Evolutionary conservation across 2,113 vertebrate species (phyloP).

Genomic region (Calyptomena viridis): DNA sequence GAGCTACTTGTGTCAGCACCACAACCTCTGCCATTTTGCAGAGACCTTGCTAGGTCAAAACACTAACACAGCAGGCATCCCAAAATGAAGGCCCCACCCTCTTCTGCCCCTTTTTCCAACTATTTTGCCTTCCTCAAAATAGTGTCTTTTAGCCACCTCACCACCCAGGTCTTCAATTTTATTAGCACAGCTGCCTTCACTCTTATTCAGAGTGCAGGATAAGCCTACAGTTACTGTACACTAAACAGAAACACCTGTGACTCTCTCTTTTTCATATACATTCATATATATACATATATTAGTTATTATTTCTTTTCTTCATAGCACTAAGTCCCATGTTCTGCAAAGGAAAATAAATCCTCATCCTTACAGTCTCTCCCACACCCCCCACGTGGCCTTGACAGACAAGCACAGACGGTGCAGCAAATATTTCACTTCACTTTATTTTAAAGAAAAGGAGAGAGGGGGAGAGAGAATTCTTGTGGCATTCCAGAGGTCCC

Average conservation of each 20-base stretch:
- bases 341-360: constrained; percentile 66
- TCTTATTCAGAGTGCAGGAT: constrained; percentile 47
- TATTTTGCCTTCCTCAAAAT: constrained; percentile 8
- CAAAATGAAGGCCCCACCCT: not conserved
- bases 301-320: constrained; percentile 54
- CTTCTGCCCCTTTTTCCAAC: not conserved
- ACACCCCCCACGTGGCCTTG: constrained; percentile 29
- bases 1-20: not conserved
- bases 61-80: not conserved
- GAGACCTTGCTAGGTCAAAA: not conserved
- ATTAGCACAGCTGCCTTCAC: constrained; percentile 69
- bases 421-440: constrained; percentile 74
- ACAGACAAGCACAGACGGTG: constrained; percentile 56
- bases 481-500: constrained; percentile 77
- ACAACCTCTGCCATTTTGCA: not conserved
- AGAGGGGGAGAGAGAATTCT: constrained; percentile 71
- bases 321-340: constrained; percentile 45
- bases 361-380: constrained; percentile 44
- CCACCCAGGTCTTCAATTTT: constrained; percentile 50
- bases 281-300: constrained; percentile 16
- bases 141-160: constrained; percentile 30
- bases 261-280: constrained; percentile 28
- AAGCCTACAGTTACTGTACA: constrained; percentile 55
- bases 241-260: constrained; percentile 71
- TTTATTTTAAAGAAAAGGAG: constrained; percentile 76